Evolutionary conservation across 2,113 vertebrate species (phyloP), one percentile per base, ranked within the genome.

Genomic region (Nicator chloris): DNA sequence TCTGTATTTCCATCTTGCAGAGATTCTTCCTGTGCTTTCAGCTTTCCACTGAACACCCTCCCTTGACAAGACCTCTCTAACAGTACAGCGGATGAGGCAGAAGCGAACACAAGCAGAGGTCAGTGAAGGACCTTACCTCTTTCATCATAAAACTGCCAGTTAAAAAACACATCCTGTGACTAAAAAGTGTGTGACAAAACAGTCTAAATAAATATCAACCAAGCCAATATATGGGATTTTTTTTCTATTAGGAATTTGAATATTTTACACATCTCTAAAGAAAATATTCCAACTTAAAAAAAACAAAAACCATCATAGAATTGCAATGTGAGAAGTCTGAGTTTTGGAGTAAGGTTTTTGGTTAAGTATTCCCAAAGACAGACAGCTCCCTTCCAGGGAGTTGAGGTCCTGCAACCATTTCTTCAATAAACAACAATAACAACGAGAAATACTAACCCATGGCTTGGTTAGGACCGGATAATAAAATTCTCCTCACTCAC

Each of bases 241-340:
- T 75, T 70, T 66, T 44, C 13, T 63, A 45, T 12, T 50, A 66
- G 30, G 31, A 76, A 82, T 60, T 11, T 27, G 7, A 77, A 2
- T 78, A 75, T 42, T 92, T 90, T 71, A 45, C 16, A 82, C 8
- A 37, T 18, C 27, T 68, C 37, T 50, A 50, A 85, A 50, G 54
- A 78, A 82, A 66, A 40, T 1, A 89, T 8, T 82, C 6, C 9
- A 27, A 13, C 7, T 53, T 50, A 1, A 3, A 35, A 61, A 61
- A 66, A 23, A 50, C n/a, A n/a, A n/a, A n/a, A n/a, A n/a, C n/a
- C n/a, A n/a, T 9, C 10, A n/a, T 42, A 70, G 73, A 44, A 66
- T 35, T 53, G 7, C 33, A 45, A 27, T 4, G 7, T 42, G 8
- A 91, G 49, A 84, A 4, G 13, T 56, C 7, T 0, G 0, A 13